Conservation (phyloP, 2,888 invertebrate genomes). For the Cerastis rubricosa region DNA sequence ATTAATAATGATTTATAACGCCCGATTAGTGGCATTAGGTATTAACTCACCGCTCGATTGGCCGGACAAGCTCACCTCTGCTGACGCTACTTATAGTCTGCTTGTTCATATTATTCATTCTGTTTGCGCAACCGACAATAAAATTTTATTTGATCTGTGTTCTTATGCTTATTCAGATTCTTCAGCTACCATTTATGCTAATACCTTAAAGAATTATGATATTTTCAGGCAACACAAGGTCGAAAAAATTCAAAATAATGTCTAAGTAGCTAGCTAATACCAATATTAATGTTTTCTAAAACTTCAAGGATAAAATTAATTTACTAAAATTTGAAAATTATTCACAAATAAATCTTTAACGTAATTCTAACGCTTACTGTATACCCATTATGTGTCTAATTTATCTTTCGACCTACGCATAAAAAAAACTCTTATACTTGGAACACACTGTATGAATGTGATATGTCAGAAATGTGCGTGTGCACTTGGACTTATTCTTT, state of each 20-base stretch:
- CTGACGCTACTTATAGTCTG: conserved; percentile 55
- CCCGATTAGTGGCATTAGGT: conserved; percentile 86
- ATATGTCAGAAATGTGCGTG: conserved; percentile 58
- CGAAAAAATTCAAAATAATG: conserved; percentile 36
- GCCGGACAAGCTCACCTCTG: conserved; percentile 58
- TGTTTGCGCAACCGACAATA: conserved; percentile 47
- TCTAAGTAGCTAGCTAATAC: conserved; percentile 53
- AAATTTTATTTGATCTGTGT: conserved; percentile 13
- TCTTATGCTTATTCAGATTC: conserved; percentile 32
- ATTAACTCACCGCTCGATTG: conserved; percentile 80
- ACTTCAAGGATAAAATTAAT: conserved; percentile 62
- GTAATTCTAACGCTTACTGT: conserved; percentile 47
- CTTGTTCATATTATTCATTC: conserved; percentile 41
- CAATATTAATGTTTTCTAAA: conserved; percentile 55
- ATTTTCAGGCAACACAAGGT: conserved; percentile 56
- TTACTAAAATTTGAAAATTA: conserved; percentile 57
- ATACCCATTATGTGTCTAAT: conserved; percentile 44
- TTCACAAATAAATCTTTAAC: conserved; percentile 57
- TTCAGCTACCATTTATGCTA: conserved; percentile 47
- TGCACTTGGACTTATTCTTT: conserved; percentile 73
- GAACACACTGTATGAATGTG: conserved; percentile 30
- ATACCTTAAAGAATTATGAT: conserved; percentile 43
- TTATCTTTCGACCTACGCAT: conserved; percentile 45
- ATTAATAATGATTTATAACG: conserved; percentile 90
- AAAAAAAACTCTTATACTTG: conserved; percentile 24